Conservation (phyloP, 2,113 vertebrate genomes). For the Crotalus tigris region DNA sequence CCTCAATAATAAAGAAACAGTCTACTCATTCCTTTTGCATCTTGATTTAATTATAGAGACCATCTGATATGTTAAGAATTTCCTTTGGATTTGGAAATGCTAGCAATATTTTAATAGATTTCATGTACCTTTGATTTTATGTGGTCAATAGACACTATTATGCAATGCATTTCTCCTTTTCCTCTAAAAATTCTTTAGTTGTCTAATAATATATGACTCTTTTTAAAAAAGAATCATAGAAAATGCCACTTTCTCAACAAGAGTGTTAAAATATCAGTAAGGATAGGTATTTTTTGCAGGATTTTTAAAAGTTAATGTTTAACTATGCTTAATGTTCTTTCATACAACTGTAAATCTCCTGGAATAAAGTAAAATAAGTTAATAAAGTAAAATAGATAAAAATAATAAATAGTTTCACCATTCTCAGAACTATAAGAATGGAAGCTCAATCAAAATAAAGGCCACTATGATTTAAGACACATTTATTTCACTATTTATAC, state of each 20-base stretch:
- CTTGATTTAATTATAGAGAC: background rate
- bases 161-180: background rate
- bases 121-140: background rate
- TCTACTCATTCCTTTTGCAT: background rate
- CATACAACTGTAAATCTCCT: background rate
- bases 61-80: background rate
- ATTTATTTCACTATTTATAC: background rate
- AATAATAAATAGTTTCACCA: background rate
- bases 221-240: background rate
- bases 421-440: background rate
- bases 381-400: background rate
- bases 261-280: background rate
- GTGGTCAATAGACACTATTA: background rate
- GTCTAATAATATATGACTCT: background rate
- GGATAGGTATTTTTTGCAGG: background rate
- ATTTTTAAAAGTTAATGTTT: background rate
- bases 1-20: background rate
- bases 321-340: background rate
- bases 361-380: background rate
- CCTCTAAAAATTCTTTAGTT: background rate
- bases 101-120: background rate
- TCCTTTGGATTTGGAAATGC: background rate
- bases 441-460: background rate
- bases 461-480: background rate
- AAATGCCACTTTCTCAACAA: background rate